Percentiles rank a stretch among this genome's conserved stretches.
phyloP scores from a whole-genome alignment of 2,113 vertebrate genomes.

The Microtus ochrogaster region DNA sequence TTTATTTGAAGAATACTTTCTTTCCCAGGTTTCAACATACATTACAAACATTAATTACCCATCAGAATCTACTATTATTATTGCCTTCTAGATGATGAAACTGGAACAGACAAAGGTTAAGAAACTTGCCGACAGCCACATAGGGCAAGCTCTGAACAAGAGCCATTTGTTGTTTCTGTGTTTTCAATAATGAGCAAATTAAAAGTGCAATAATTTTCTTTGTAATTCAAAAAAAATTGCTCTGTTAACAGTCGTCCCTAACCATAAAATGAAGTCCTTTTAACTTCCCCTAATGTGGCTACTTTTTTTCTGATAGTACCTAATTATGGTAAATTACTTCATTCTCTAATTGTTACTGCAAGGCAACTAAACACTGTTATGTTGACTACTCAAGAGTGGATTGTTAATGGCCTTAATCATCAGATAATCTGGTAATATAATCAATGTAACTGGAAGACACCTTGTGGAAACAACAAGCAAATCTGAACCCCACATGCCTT shows the following conservation, averaged over 20 bases:
- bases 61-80: constrained; percentile 42
- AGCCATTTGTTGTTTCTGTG: constrained; percentile 77
- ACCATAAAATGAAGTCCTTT: constrained; percentile 84
- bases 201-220: constrained; percentile 82
- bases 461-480: constrained; percentile 80
- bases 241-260: constrained; percentile 81
- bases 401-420: constrained; percentile 89
- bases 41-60: constrained; percentile 61
- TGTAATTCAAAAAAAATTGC: constrained; percentile 67
- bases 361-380: constrained; percentile 88
- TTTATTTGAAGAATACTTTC: constrained; percentile 33
- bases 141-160: neutral
- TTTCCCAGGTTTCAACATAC: constrained; percentile 57
- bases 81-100: constrained; percentile 49
- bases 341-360: constrained; percentile 89
- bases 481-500: neutral
- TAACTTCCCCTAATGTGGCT: constrained; percentile 85
- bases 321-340: constrained; percentile 90
- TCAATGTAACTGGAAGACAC: constrained; percentile 82
- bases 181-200: constrained; percentile 77
- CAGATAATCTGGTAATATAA: constrained; percentile 87
- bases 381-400: constrained; percentile 87
- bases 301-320: constrained; percentile 85
- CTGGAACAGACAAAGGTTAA: constrained; percentile 59
- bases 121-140: constrained; percentile 57